Evolutionary conservation across 35 echinoderm and acorn worm genomes (phyloP).

Genomic region (Apostichopus parvimensis): DNA sequence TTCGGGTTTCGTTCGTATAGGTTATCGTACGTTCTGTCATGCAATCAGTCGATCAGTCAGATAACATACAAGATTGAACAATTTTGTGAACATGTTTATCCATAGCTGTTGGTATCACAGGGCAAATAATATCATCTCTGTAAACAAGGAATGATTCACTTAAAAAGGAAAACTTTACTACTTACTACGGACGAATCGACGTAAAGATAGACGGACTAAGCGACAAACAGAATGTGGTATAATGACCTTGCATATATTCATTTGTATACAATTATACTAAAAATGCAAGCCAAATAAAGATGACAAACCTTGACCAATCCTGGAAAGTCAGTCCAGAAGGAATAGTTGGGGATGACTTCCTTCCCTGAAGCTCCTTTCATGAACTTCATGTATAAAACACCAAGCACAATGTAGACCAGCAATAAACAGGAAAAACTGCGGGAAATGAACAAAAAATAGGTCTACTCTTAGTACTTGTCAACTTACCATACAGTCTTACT

Average conservation of each 20-base stretch:
- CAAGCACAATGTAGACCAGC: constrained; percentile 40
- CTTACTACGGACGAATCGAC: background rate
- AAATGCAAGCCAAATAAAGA: background rate
- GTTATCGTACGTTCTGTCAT: too few species aligned
- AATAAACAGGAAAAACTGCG: constrained; percentile 36
- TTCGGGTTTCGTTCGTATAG: too few species aligned
- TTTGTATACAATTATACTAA: background rate
- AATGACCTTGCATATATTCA: background rate
- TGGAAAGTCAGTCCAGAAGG: constrained; percentile 56
- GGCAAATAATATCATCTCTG: too few species aligned
- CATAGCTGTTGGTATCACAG: too few species aligned
- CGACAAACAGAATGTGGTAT: background rate
- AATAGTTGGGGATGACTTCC: constrained; percentile 60
- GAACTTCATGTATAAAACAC: constrained; percentile 53
- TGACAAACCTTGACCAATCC: constrained; percentile 47
- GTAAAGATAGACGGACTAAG: background rate
- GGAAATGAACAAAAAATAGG: background rate
- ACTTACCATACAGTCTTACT: too few species aligned
- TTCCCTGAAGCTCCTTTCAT: constrained; percentile 28
- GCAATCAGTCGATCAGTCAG: too few species aligned
- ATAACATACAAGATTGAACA: too few species aligned
- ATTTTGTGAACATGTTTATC: too few species aligned
- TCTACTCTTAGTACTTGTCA: too few species aligned
- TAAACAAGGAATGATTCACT: too few species aligned
- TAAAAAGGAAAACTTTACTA: too few species aligned